These are phyloP conservation scores for Epiblema foenella DNA, from an alignment of 2,888 invertebrate genomes.

Conservation along the genomic window DNA sequence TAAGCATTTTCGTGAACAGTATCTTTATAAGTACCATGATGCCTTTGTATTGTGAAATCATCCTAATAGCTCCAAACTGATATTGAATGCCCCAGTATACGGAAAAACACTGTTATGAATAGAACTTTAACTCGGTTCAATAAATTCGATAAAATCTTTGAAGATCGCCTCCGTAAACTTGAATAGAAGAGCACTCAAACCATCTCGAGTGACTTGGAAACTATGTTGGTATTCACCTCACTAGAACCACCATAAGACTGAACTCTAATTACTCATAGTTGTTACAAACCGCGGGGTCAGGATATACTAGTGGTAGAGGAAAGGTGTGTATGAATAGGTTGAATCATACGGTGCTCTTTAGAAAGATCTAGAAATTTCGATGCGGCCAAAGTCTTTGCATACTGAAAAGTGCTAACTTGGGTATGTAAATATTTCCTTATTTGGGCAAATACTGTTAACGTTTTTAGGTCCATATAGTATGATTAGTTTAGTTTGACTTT, in stretches of 20 bases:
- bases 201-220: conserved; percentile 20
- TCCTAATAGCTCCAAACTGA: too few species aligned
- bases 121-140: conserved; percentile 11
- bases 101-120: conserved; percentile 9
- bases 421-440: too few species aligned
- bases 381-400: not conserved
- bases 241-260: not conserved
- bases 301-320: not conserved
- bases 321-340: not conserved
- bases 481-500: too few species aligned
- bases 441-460: too few species aligned
- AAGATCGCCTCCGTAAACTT: conserved; percentile 16
- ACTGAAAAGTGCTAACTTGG: not conserved
- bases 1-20: too few species aligned
- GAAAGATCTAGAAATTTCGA: conserved; percentile 16
- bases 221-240: not conserved
- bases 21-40: too few species aligned
- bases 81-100: too few species aligned
- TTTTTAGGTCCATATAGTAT: too few species aligned
- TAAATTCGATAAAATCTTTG: conserved; percentile 12
- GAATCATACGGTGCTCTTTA: not conserved
- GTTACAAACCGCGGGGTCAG: not conserved
- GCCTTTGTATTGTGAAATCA: too few species aligned
- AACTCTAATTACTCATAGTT: not conserved
- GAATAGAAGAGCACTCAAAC: conserved; percentile 25